Conservation (phyloP, 2,797 vertebrate genomes). For the Carduelis carduelis region DNA sequence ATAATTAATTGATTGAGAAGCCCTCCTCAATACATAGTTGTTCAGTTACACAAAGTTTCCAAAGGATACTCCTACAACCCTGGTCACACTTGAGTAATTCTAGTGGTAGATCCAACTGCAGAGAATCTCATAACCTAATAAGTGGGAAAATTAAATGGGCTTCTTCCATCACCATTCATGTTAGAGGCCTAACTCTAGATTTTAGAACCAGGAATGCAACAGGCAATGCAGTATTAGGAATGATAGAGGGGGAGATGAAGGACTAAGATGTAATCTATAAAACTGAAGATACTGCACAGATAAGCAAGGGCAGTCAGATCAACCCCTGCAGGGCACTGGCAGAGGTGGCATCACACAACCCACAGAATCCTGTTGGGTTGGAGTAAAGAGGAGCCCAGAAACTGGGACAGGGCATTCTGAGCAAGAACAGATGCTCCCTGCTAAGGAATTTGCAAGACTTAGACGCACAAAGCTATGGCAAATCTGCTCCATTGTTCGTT, state of each 20-base stretch:
- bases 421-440: not conserved
- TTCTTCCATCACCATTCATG: not conserved
- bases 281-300: not conserved
- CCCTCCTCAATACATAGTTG: not conserved
- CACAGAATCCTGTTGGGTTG: not conserved
- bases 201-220: not conserved
- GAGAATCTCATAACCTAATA: not conserved
- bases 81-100: not conserved
- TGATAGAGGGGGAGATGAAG: not conserved
- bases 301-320: not conserved
- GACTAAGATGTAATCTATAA: not conserved
- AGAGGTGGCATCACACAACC: not conserved
- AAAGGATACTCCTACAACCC: not conserved
- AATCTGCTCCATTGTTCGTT: not conserved
- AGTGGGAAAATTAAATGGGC: not conserved
- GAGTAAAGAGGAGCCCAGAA: rapidly evolving
- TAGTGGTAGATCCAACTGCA: not conserved
- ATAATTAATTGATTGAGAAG: not conserved
- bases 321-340: not conserved
- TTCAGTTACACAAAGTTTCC: not conserved
- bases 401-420: not conserved
- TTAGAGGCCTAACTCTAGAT: not conserved
- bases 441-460: not conserved
- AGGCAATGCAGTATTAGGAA: not conserved
- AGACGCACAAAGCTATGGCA: not conserved